Conservation (phyloP, 2,113 vertebrate species). For the Bos javanicus region DNA sequence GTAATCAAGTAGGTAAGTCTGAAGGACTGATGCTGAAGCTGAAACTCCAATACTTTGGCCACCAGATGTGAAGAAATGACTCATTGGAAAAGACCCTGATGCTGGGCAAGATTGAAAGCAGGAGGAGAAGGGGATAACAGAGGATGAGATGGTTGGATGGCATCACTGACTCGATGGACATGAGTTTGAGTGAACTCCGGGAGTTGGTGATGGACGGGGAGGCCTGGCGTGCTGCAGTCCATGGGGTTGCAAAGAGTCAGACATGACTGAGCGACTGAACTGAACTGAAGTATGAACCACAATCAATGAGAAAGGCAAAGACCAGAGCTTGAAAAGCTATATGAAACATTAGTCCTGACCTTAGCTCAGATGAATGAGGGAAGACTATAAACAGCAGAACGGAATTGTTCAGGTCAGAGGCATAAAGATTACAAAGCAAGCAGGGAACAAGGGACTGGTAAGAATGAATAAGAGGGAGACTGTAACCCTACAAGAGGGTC, state of each 20-base stretch:
- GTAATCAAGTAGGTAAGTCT: not conserved
- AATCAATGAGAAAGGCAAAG: not conserved
- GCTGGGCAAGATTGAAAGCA: not conserved
- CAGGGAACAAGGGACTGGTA: not conserved
- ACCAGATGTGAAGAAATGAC: not conserved
- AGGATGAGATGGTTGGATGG: not conserved
- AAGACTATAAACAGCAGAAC: not conserved
- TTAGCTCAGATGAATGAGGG: not conserved
- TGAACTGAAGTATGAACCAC: not conserved
- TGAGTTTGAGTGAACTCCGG: not conserved
- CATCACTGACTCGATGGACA: not conserved
- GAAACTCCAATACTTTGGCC: not conserved
- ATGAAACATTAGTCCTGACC: not conserved
- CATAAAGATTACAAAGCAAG: not conserved
- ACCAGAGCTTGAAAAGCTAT: not conserved
- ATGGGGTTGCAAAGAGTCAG: not conserved
- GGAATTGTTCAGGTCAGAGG: not conserved
- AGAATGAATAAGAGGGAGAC: not conserved
- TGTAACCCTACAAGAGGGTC: not conserved
- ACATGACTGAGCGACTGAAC: not conserved
- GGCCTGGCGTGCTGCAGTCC: not conserved
- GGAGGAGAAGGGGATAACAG: not conserved
- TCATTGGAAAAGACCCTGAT: not conserved
- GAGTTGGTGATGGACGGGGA: not conserved
- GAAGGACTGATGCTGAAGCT: not conserved